Conservation (phyloP, 2,888 invertebrate genomes). For the Aplocera efformata region DNA sequence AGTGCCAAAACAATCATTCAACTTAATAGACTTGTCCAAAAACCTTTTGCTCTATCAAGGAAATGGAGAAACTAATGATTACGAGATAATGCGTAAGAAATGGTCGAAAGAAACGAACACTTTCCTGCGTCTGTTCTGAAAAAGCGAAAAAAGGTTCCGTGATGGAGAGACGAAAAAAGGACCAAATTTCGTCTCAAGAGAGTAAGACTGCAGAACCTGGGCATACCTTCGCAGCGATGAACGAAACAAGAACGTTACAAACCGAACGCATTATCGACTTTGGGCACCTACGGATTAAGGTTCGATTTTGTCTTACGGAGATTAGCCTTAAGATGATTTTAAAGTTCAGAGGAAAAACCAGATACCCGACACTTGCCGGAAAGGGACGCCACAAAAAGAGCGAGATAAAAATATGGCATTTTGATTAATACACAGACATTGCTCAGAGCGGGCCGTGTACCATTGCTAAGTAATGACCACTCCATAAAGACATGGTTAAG, state of each 20-base stretch:
- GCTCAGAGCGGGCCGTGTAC: constrained; percentile 79
- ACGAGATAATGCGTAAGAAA: constrained; percentile 77
- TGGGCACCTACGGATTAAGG: constrained; percentile 24
- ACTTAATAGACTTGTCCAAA: constrained; percentile 62
- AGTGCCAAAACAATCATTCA: constrained; percentile 44
- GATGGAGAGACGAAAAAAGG: constrained; percentile 75
- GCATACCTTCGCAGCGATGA: constrained; percentile 34
- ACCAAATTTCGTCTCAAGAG: constrained; percentile 77
- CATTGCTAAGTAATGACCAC: constrained; percentile 81
- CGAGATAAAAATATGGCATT: constrained; percentile 74
- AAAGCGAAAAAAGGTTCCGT: constrained; percentile 73
- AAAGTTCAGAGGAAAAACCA: constrained; percentile 56
- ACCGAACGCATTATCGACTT: constrained; percentile 27
- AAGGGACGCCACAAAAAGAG: constrained; percentile 57
- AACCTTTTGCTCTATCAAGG: constrained; percentile 59
- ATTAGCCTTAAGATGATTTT: constrained; percentile 39
- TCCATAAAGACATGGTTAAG: constrained; percentile 81
- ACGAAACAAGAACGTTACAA: constrained; percentile 34
- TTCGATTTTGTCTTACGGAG: constrained; percentile 30
- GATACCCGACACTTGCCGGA: constrained; percentile 72
- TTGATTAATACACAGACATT: constrained; percentile 80
- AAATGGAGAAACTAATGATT: constrained; percentile 72
- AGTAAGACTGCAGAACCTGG: constrained; percentile 76
- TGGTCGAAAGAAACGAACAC: constrained; percentile 65
- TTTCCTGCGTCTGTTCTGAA: constrained; percentile 71